Evolutionary conservation across 1,140 invertebrate species (phyloP), one percentile per base, ranked within the genome.

Genomic region (Ips typographus): DNA sequence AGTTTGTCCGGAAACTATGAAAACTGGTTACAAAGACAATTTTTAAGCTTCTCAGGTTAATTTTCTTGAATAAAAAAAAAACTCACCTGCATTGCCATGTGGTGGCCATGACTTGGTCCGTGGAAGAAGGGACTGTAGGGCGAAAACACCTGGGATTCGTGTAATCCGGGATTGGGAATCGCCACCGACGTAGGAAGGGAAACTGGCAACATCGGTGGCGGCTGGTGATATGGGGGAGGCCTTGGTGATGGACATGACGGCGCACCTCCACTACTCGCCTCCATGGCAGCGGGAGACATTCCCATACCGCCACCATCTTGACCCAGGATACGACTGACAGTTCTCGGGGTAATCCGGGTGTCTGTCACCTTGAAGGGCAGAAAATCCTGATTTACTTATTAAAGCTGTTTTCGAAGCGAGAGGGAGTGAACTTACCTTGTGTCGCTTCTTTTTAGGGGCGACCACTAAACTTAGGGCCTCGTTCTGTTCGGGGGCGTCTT

Each of bases 151-250:
- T 96, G 93, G 71, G 93, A 95, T 82, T 97, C 94, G 84, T 96
- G 94, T 72, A 98, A 85, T 76, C 94, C 93, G 51, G 95, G 95
- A 83, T 98, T 98, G 61, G 95, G 94, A 82, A 98, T 97, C 78
- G 95, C 95, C 77, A 98, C 95, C 64, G 93, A 93, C 49, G 94
- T 95, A 68, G 94, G 93, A 79, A 96, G 85, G 66, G 94, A 94
- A 56, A 92, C 91, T 57, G 91, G 91, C 76, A 95, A 86, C 85
- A 93, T 89, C 72, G 93, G 91, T 61, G 92, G 93, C 71, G 89
- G 87, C 65, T 84, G 86, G 75, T 88, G 87, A 80, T 91, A 91
- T 81, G 88, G 87, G 57, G 90, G 87, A 65, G 90, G 90, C 40
- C 91, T 89, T 40, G 90, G 90, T 61, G 86, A 86, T 43, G 75